Conservation (phyloP, 2,888 invertebrate species). For the Eupithecia exiguata region DNA sequence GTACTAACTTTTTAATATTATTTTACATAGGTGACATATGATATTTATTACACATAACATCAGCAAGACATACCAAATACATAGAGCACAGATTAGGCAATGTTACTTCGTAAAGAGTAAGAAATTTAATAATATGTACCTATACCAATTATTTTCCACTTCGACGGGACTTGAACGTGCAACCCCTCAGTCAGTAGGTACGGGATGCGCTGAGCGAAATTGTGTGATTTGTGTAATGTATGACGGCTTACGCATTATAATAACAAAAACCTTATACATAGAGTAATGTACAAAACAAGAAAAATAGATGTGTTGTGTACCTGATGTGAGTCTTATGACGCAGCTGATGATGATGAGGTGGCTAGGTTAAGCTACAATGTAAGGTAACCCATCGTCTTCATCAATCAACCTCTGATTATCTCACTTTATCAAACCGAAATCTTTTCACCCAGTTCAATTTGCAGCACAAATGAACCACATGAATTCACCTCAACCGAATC, state of each 20-base stretch:
- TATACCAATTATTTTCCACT: too few relatives aligned
- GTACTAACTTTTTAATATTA: too few relatives aligned
- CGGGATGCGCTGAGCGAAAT: too few relatives aligned
- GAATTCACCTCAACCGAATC: constrained; percentile 36
- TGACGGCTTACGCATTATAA: too few relatives aligned
- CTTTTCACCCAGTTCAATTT: constrained; percentile 37
- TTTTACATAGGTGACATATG: too few relatives aligned
- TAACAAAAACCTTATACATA: too few relatives aligned
- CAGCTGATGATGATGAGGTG: neutral
- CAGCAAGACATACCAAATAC: neutral
- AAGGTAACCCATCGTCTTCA: neutral
- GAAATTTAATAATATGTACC: too few relatives aligned
- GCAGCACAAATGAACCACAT: constrained; percentile 36
- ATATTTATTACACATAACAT: neutral
- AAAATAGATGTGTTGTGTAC: neutral
- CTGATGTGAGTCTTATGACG: neutral
- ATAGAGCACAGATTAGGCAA: too few relatives aligned
- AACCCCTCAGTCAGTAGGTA: too few relatives aligned
- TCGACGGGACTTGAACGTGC: too few relatives aligned
- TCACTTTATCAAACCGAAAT: constrained; percentile 20
- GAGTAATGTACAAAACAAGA: neutral
- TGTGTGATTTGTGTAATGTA: too few relatives aligned
- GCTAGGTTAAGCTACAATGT: neutral
- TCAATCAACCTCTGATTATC: constrained; percentile 12
- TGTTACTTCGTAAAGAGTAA: too few relatives aligned